These are phyloP conservation scores for Emydura subglobosa DNA, from an alignment of 2,113 vertebrate genomes.

Conservation along the genomic window DNA sequence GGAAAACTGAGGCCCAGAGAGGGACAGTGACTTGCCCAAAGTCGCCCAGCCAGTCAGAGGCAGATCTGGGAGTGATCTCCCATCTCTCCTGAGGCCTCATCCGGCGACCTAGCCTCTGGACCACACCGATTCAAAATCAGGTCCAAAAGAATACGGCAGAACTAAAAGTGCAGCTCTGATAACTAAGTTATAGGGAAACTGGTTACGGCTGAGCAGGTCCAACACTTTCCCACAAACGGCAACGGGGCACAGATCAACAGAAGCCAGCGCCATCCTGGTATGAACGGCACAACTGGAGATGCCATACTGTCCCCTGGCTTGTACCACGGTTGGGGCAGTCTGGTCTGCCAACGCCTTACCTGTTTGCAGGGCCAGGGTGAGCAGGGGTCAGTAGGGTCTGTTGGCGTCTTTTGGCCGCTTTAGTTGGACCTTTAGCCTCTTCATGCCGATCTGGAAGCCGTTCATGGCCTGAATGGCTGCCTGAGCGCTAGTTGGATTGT, in stretches of 20 bases:
- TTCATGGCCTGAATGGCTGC: slow-evolving; percentile 99
- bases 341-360: slow-evolving; percentile 69
- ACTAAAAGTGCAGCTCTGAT: not conserved
- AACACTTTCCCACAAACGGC: not conserved
- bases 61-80: not conserved
- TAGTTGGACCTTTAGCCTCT: slow-evolving; percentile 98
- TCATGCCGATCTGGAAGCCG: slow-evolving; percentile 99
- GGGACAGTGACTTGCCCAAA: not conserved
- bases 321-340: no score
- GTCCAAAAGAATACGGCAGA: not conserved
- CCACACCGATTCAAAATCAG: not conserved
- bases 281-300: not conserved
- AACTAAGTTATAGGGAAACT: not conserved
- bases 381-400: slow-evolving; percentile 94
- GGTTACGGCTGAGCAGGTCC: not conserved
- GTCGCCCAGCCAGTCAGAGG: not conserved
- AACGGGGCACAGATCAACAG: not conserved
- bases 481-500: slow-evolving; percentile 98
- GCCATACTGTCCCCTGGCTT: not conserved
- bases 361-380: slow-evolving; percentile 78
- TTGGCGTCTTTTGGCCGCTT: slow-evolving; percentile 98
- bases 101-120: not conserved
- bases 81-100: not conserved
- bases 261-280: not conserved
- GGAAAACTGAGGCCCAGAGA: not conserved